Conservation (phyloP, 2,888 invertebrate genomes). For the Dicyrtoma fusca region DNA sequence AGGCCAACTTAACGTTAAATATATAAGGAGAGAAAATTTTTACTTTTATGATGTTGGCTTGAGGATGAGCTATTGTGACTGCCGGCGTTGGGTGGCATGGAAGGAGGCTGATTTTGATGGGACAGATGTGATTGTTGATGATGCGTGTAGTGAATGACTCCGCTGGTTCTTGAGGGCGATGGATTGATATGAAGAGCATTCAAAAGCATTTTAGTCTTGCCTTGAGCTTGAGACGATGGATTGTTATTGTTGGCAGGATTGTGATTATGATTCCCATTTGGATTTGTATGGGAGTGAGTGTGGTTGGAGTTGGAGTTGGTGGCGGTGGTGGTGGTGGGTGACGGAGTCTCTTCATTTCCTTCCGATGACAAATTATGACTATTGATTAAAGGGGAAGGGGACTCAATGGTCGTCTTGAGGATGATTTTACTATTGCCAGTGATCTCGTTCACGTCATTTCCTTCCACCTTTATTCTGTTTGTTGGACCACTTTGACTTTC, state of each 20-base stretch:
- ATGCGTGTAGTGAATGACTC: conserved; percentile 54
- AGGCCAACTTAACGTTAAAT: no score
- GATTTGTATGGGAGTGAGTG: conserved; percentile 23
- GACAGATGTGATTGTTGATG: conserved; percentile 28
- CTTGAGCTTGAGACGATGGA: conserved; percentile 38
- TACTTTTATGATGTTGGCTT: no score
- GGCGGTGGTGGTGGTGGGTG: conserved; percentile 27
- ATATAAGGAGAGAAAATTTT: no score
- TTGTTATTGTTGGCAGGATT: conserved; percentile 34
- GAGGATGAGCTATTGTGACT: no score
- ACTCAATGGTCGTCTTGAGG: conserved; percentile 5
- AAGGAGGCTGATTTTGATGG: conserved; percentile 8
- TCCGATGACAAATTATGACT: conserved; percentile 30
- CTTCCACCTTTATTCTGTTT: conserved; percentile 29
- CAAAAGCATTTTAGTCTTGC: conserved; percentile 11
- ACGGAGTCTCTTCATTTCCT: conserved; percentile 51
- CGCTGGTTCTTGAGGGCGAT: conserved; percentile 43
- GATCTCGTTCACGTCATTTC: conserved; percentile 27
- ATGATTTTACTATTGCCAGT: conserved; percentile 12
- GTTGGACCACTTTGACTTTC: conserved; percentile 53
- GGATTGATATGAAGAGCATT: not conserved
- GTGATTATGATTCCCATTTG: conserved; percentile 1
- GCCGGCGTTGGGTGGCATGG: conserved; percentile 45
- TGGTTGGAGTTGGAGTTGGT: conserved; percentile 16
- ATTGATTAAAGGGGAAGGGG: conserved; percentile 26